Conservation (phyloP, 1,140 invertebrate species). For the Drosophila ercepeae region DNA sequence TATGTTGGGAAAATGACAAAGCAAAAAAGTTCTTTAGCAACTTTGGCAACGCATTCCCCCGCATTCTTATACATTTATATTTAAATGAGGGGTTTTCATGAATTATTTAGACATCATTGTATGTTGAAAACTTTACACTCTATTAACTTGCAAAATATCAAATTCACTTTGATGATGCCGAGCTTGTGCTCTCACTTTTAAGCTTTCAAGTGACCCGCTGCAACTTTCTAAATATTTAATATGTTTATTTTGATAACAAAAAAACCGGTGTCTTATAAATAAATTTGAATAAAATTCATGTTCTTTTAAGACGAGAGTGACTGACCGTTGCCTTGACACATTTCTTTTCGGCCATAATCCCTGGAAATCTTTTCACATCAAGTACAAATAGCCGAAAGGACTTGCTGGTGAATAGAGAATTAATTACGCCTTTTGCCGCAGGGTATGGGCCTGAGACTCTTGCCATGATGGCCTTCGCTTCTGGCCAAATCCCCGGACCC, state of each 20-base stretch:
- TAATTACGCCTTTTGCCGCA: constrained; percentile 37
- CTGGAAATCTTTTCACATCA: neutral
- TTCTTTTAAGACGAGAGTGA: neutral
- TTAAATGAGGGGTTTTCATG: constrained; percentile 34
- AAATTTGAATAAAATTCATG: neutral
- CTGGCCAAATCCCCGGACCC: constrained; percentile 26
- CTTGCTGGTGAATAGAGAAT: constrained; percentile 36
- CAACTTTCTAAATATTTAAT: neutral
- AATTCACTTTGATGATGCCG: constrained; percentile 6
- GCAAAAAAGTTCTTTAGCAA: constrained; percentile 21
- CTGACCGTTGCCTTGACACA: neutral
- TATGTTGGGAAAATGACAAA: constrained; percentile 39
- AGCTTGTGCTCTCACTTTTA: neutral
- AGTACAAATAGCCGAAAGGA: neutral
- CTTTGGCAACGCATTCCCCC: constrained; percentile 6
- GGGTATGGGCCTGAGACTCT: constrained; percentile 4
- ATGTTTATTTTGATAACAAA: neutral
- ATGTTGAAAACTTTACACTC: constrained; percentile 17
- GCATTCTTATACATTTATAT: constrained; percentile 21
- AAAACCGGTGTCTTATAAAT: too few species aligned
- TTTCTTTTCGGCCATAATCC: neutral
- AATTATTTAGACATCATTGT: constrained; percentile 30
- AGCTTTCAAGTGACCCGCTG: neutral
- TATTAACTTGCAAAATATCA: constrained; percentile 22
- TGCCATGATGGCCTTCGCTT: constrained; percentile 13